phyloP scores from a whole-genome alignment of 2,888 invertebrate species.

The Teleogryllus oceanicus region DNA sequence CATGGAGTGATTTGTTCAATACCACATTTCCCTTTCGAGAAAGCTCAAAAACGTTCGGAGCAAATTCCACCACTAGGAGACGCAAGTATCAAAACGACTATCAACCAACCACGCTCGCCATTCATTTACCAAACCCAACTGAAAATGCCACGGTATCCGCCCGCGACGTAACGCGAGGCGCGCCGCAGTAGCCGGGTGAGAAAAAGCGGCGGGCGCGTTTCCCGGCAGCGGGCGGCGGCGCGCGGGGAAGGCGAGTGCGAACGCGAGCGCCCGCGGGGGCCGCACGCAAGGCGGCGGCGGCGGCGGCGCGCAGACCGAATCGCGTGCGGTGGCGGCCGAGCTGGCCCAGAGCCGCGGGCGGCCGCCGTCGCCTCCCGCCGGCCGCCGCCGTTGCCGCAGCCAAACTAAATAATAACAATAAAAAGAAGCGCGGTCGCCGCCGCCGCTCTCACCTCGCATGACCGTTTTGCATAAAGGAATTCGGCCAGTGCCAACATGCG shows the following conservation, averaged over 20 bases:
- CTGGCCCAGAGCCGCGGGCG: not conserved
- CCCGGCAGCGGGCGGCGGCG: not conserved
- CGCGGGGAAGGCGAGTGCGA: not conserved
- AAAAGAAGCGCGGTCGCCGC: too few relatives aligned
- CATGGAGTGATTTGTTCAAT: too few relatives aligned
- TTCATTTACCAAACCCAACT: too few relatives aligned
- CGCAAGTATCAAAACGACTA: too few relatives aligned
- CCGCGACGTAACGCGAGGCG: not conserved
- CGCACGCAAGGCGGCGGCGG: not conserved
- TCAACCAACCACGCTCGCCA: too few relatives aligned
- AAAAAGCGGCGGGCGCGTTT: constrained; percentile 7
- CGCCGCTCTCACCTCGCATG: not conserved
- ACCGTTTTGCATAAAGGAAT: constrained; percentile 1
- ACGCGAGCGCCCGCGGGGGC: not conserved
- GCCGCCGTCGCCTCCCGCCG: not conserved
- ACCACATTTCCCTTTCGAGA: too few relatives aligned
- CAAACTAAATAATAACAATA: not conserved
- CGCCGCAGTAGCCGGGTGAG: not conserved
- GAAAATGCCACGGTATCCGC: too few relatives aligned
- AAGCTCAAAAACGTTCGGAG: too few relatives aligned
- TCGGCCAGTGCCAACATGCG: not conserved
- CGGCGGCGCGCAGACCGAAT: not conserved
- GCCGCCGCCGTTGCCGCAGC: not conserved
- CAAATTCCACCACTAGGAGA: too few relatives aligned
- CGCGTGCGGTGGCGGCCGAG: not conserved